These are phyloP conservation scores for Melanerpes aurifrons DNA, from an alignment of 2,113 vertebrate species.

Conservation along the genomic window DNA sequence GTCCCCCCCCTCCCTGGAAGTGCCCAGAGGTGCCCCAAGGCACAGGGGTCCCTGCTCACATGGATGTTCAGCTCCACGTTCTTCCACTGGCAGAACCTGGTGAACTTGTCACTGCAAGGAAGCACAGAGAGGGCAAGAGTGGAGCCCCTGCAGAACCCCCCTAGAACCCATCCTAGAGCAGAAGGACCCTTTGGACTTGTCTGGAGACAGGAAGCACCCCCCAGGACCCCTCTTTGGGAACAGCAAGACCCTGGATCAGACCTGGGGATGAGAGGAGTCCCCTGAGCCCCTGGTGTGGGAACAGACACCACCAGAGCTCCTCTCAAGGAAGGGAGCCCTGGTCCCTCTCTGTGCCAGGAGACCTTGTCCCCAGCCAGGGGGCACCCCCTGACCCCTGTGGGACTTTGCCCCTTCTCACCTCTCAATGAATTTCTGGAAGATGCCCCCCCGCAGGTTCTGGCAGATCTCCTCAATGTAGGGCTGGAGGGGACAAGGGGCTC, in stretches of 20 bases:
- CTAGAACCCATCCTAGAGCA: background rate
- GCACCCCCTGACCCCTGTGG: fast-evolving
- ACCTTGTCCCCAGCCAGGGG: background rate
- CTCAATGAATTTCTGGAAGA: conserved; percentile 83
- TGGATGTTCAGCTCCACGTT: conserved; percentile 84
- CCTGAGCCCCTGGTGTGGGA: background rate
- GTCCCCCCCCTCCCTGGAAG: background rate
- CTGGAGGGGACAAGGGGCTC: conserved; percentile 46
- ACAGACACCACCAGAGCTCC: background rate
- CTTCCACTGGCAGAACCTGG: conserved; percentile 83
- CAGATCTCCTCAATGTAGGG: conserved; percentile 83
- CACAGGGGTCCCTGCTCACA: conserved; percentile 59
- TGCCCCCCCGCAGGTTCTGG: conserved; percentile 76
- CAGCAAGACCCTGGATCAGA: background rate
- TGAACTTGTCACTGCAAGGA: conserved; percentile 79
- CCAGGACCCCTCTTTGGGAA: fast-evolving
- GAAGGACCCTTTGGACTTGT: background rate
- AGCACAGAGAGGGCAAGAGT: background rate
- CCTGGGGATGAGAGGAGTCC: background rate
- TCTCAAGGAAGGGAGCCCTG: background rate
- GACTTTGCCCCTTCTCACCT: conserved; percentile 65
- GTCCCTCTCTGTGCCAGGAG: background rate
- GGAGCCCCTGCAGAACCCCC: background rate
- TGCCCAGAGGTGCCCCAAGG: background rate
- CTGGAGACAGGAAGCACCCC: background rate